Conservation (phyloP, 2,113 vertebrate species). For the Egretta garzetta region DNA sequence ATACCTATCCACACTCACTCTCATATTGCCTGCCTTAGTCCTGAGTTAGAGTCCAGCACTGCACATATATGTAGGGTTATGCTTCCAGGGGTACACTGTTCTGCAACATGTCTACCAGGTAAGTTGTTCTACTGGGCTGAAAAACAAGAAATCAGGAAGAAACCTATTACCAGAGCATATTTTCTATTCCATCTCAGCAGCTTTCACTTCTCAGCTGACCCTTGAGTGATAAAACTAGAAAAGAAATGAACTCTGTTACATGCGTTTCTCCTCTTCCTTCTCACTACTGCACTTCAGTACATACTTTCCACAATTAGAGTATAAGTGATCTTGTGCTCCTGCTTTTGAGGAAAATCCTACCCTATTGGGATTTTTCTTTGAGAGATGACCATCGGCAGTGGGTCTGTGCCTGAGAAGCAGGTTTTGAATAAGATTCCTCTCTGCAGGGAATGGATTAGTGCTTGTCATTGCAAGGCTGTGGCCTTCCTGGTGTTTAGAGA, state of each 20-base stretch:
- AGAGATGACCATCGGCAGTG: background rate
- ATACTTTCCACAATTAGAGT: background rate
- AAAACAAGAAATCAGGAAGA: background rate
- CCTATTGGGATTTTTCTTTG: background rate
- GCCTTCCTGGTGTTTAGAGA: background rate
- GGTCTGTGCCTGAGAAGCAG: background rate
- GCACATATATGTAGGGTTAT: fast-evolving
- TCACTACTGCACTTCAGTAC: background rate
- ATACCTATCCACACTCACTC: background rate
- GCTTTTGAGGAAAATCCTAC: background rate
- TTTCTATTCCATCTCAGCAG: background rate
- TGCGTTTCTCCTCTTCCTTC: background rate
- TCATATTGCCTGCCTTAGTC: background rate
- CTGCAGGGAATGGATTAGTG: background rate
- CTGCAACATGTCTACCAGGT: background rate
- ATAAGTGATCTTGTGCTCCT: background rate
- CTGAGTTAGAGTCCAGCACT: background rate
- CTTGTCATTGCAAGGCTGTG: background rate
- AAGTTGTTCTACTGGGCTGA: background rate
- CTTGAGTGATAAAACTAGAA: background rate
- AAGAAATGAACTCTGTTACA: background rate
- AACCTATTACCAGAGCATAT: background rate
- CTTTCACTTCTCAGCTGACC: background rate
- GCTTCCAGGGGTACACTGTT: background rate
- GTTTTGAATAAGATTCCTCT: background rate